Base-by-base conservation (phyloP, 2,113 vertebrate species). In the Bubo scandiacus region DNA sequence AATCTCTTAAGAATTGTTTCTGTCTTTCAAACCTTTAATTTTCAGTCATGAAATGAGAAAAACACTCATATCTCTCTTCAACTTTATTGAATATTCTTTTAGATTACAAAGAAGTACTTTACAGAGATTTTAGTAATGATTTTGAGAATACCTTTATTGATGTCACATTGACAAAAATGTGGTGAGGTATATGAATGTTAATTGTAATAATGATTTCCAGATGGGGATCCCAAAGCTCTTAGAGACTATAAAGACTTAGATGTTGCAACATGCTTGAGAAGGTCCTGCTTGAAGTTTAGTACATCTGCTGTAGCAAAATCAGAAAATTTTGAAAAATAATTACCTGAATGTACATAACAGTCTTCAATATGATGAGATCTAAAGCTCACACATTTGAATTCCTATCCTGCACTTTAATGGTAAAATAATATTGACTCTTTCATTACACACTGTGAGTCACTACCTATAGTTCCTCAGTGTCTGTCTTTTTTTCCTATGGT, bases 41-140 rank as follows among this genome's bases (percentile, higher is more conserved):
- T 91, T 84, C 36, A 87, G 32, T 36, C 10, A 57, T 49, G 27
- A 70, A 90, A 81, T 89, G 25, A 81, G 36, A 79, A 93, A 94
- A 93, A 30, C 13, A 30, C 73, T 96, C 65, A 34, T 68, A 32
- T 36, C 15, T 97, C 45, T 94, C 43, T 90, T 79, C 86, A 95
- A 62, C 75, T 86, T 70, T 52, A 34, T n/a, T 82, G 59, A 93
- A 88, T 96, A 90, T 91, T 90, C 47, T 92, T 94, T 90, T 80
- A 86, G 70, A 42, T 92, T 88, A 85, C 68, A 87, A 92, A 92
- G n/a, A 95, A 86, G 15, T 74, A 88, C 82, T 96, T 97, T 58
- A 88, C 40, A 92, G 90, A 58, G 38, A 92, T 95, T 88, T 73
- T 81, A 85, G 5, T 32, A 43, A 51, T 49, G 10, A 23, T 72